A percentile compares a stretch with the other conserved stretches of the same genome.
phyloP scores from a whole-genome alignment of 2,888 invertebrate species.

The Sussaba pulchella region DNA sequence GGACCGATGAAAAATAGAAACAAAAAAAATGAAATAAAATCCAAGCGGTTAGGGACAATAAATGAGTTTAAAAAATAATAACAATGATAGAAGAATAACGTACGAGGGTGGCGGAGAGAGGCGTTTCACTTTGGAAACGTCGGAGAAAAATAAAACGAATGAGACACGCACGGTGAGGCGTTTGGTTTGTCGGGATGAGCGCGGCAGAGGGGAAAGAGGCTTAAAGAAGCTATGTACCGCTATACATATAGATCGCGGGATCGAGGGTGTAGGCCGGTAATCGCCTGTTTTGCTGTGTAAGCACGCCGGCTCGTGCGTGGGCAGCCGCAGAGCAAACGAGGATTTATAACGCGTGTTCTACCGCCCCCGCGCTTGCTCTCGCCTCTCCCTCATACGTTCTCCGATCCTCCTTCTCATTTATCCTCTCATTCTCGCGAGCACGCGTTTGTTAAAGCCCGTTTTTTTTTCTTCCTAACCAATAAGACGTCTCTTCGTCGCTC shows the following conservation, averaged over 20 bases:
- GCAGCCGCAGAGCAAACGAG: constrained; percentile 62
- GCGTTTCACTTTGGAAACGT: not conserved
- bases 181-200: no score
- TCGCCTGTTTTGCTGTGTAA: constrained; percentile 66
- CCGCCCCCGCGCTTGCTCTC: constrained; percentile 57
- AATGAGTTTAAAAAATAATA: no score
- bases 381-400: constrained; percentile 37
- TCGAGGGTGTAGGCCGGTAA: constrained; percentile 59
- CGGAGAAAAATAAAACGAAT: not conserved
- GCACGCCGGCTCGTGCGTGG: constrained; percentile 62
- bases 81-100: constrained; percentile 12
- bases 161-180: not conserved
- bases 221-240: no score
- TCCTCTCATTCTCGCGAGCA: not conserved
- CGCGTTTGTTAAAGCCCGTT: constrained; percentile 33
- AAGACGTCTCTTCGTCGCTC: not conserved
- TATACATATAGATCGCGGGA: constrained; percentile 30
- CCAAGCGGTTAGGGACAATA: no score
- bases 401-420: constrained; percentile 17
- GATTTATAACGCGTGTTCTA: constrained; percentile 67
- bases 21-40: no score
- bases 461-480: not conserved
- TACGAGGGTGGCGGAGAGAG: not conserved
- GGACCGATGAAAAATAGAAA: not conserved
- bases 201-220: no score